A percentile compares a stretch with the other conserved stretches of the same genome.
phyloP scores from a whole-genome alignment of 2,888 invertebrate species.

The Netelia melanura region DNA sequence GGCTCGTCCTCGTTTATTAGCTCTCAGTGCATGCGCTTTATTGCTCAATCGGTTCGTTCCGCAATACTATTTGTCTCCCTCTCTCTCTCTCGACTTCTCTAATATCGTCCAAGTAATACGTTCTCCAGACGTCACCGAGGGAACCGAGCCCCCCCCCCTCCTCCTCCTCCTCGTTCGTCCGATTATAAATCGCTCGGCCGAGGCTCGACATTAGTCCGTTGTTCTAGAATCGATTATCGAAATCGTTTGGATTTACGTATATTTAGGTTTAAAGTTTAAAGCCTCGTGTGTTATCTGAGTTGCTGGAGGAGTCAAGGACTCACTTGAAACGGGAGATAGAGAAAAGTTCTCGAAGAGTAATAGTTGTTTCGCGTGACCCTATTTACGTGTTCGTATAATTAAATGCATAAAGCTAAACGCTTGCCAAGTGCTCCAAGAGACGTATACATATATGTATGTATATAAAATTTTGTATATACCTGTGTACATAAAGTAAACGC shows the following conservation, averaged over 20 bases:
- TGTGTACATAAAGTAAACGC: slow-evolving; percentile 35
- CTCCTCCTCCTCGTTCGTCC: slow-evolving; percentile 4
- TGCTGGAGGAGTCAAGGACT: not conserved
- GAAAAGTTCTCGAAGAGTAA: slow-evolving; percentile 51
- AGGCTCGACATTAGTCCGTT: slow-evolving; percentile 17
- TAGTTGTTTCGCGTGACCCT: slow-evolving; percentile 62
- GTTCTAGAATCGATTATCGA: slow-evolving; percentile 30
- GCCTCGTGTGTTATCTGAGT: slow-evolving; percentile 8
- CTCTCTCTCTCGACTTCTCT: not conserved
- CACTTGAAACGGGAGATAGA: not conserved
- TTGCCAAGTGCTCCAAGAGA: slow-evolving; percentile 35
- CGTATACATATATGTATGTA: not conserved
- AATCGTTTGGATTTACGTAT: slow-evolving; percentile 14
- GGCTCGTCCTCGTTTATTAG: slow-evolving; percentile 67
- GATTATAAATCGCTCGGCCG: slow-evolving; percentile 14
- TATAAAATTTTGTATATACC: not conserved
- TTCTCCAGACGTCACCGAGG: slow-evolving; percentile 32
- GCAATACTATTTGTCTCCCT: slow-evolving; percentile 41
- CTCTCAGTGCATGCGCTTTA: slow-evolving; percentile 61
- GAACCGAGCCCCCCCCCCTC: not conserved
- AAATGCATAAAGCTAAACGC: slow-evolving; percentile 65
- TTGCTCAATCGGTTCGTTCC: slow-evolving; percentile 69
- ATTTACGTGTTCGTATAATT: slow-evolving; percentile 68
- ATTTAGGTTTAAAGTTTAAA: not conserved
- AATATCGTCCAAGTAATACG: slow-evolving; percentile 43